Conservation (phyloP, 2,888 invertebrate genomes). For the Falcaria lacertinaria region DNA sequence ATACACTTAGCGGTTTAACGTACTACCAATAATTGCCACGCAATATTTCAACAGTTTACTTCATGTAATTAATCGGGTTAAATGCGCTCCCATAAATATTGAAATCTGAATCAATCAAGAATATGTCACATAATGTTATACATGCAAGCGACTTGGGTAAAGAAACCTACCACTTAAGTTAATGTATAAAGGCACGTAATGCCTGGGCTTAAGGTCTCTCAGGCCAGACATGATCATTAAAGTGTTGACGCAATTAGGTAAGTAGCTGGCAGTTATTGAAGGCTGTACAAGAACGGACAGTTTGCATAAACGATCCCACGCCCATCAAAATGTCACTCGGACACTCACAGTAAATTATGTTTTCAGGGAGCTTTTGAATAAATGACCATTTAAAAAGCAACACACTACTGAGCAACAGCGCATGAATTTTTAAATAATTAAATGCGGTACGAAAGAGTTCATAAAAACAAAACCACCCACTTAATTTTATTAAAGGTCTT, state of each 20-base stretch:
- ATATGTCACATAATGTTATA: not conserved
- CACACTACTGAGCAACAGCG: too few species aligned
- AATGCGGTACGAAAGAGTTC: too few species aligned
- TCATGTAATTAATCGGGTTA: not conserved
- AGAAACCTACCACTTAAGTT: not conserved
- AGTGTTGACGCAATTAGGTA: constrained; percentile 53
- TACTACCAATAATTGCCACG: too few species aligned
- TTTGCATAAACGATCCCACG: constrained; percentile 60
- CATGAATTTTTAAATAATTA: too few species aligned
- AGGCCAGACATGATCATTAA: constrained; percentile 53
- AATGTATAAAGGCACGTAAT: constrained; percentile 1
- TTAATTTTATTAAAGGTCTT: constrained; percentile 14
- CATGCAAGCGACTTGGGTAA: not conserved
- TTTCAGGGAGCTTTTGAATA: constrained; percentile 32
- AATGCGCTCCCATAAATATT: not conserved
- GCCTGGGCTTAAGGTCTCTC: constrained; percentile 7
- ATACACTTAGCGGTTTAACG: too few species aligned
- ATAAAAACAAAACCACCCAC: not conserved
- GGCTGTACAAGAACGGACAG: constrained; percentile 18
- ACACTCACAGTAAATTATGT: constrained; percentile 19
- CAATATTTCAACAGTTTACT: too few species aligned
- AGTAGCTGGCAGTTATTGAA: constrained; percentile 46
- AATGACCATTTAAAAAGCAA: constrained; percentile 33
- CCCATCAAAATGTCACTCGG: constrained; percentile 51
- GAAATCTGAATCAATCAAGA: not conserved